Base-by-base conservation (phyloP, 2,888 invertebrate genomes). In the Cylloceria caligata region DNA sequence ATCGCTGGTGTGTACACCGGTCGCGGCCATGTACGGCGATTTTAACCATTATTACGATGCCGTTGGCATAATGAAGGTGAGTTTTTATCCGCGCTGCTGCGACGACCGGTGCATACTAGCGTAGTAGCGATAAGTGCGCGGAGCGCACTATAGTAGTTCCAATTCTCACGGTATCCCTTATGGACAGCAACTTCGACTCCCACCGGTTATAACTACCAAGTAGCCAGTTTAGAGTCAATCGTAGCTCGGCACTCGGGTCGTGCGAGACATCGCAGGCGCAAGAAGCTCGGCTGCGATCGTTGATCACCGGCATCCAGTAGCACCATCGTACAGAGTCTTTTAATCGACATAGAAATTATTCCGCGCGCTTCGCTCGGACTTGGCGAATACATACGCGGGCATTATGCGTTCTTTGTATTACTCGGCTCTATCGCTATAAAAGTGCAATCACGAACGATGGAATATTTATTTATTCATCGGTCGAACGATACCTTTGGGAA, bases 111-210 rank as follows among this genome's bases (percentile, higher is more conserved):
- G 71, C 34, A 71, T 76, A 74, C 78, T 76, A 81, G 81, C 77
- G 77, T 83, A 80, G 30, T 16, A 69, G 79, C 81, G 81, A 83
- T 74, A 71, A 47, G 65, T 62, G 55, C 64, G 24, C 21, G 21
- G 57, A 67, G 79, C 75, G 55, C 64, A 75, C 81, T 84, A 87
- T 72, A 86, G 86, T 86, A 90, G 90, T 89, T 91, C 92, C 90
- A 91, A 91, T 92, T 92, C 92, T 92, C 91, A 91, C 91, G 92
- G 89, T 92, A 85, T 90, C 87, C 88, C 88, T 88, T 90, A 90
- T 89, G 89, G 90, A 85, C 85, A 68, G 80, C 79, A 82, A 86
- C 86, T 81, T 82, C 78, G 79, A 87, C 88, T 88, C 87, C 86
- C 88, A 88, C 87, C 86, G 72, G 78, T 62, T 80, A 55, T 80